Conservation (phyloP, 2,797 vertebrate species). For the Acridotheres tristis region DNA sequence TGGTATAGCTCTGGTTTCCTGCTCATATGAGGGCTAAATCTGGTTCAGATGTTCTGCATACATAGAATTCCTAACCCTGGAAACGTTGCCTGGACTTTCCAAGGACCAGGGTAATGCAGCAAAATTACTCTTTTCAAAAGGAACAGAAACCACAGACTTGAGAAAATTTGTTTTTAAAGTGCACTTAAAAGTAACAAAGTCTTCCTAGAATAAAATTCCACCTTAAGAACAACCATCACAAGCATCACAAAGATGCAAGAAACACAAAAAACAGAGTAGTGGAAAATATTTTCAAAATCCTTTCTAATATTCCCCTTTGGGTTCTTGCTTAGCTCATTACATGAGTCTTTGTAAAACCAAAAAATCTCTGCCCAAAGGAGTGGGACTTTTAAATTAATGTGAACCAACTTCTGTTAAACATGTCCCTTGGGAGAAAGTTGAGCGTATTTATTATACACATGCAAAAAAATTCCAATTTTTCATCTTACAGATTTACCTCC, state of each 20-base stretch:
- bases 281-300: neutral
- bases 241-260: neutral
- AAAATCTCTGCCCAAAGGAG: neutral
- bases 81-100: neutral
- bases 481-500: neutral
- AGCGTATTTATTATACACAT: neutral
- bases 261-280: neutral
- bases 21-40: neutral
- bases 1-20: neutral
- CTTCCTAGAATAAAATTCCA: neutral
- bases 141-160: neutral
- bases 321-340: neutral
- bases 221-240: neutral
- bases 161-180: neutral
- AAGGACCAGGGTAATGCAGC: neutral
- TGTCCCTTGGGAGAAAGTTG: neutral
- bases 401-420: neutral
- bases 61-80: neutral
- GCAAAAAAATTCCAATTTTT: neutral
- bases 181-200: neutral
- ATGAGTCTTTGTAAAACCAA: neutral
- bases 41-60: neutral
- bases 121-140: neutral
- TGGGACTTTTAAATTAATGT: neutral
- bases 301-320: neutral